Evolutionary conservation across 2,113 vertebrate species (phyloP), one percentile per base, ranked within the genome.

Genomic region (Calypte anna): DNA sequence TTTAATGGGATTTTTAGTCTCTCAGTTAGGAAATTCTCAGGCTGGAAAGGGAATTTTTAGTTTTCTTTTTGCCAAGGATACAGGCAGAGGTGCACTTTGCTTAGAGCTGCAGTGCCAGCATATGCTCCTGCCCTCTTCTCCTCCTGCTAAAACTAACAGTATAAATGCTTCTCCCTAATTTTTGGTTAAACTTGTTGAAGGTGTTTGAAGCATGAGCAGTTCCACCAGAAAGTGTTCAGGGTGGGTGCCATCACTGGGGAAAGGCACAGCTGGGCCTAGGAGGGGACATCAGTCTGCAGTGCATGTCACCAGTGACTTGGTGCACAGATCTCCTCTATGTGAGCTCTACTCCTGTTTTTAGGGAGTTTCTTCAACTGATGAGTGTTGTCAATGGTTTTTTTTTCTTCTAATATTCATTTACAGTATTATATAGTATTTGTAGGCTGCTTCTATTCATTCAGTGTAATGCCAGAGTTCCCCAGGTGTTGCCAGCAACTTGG

Each of bases 331-430:
- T 16, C 9, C 11, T 81, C 0, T 1, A 50, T 58, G 24, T 59
- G 40, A 69, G 54, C 55, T 73, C 7, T 54, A 14, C 10, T 72
- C 23, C 27, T 76, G 30, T 7, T 78, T 69, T 43, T 36, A 77
- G 21, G 31, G 17, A 21, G 15, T 46, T 50, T 61, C 38, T 68
- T 64, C 17, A 36, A 2, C n/a, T 85, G 44, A 61, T 80, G 27
- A 0, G 0, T 5, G 7, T 10, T 63, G 9, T 12, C 21, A 25
- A 5, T 55, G 31, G 31, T 25, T 91, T 55, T 72, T 3, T 30
- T 43, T 2, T 11, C 31, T 74, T 75, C 48, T 55, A 59, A 25
- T 78, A 24, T 16, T 59, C 11, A 44, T 91, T 80, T 86, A 25
- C 8, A 14, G 40, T 79, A 24, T 75, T 74, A 31, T 20, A 7